These are phyloP conservation scores for Microctenopoma stevenorrisi DNA, from an alignment of 2,797 vertebrate genomes.

Conservation along the genomic window DNA sequence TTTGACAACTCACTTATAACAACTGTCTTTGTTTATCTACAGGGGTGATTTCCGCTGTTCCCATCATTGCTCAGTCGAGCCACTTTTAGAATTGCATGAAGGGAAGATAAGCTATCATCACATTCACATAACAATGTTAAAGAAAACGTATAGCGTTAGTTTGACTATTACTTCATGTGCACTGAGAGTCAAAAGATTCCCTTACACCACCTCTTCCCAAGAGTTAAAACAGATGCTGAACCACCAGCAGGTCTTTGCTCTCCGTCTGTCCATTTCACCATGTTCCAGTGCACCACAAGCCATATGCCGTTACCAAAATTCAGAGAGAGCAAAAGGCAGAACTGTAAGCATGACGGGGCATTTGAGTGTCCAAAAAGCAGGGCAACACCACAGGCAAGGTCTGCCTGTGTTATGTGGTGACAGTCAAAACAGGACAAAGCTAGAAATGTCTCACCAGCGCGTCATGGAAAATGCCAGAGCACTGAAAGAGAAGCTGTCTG, in stretches of 20 bases:
- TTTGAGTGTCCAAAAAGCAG: slow-evolving; percentile 52
- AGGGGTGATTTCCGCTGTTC: slow-evolving; percentile 25
- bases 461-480: slow-evolving; percentile 32
- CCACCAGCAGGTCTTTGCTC: slow-evolving; percentile 46
- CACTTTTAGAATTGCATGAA: background rate
- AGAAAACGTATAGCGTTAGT: background rate
- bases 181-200: background rate
- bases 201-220: slow-evolving; percentile 24
- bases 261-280: slow-evolving; percentile 45
- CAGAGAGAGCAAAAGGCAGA: slow-evolving; percentile 53
- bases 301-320: slow-evolving; percentile 35
- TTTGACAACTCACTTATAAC: slow-evolving; percentile 56
- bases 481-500: slow-evolving; percentile 8
- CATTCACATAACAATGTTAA: background rate
- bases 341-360: slow-evolving; percentile 56
- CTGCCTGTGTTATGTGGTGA: slow-evolving; percentile 48
- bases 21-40: slow-evolving; percentile 42
- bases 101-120: background rate
- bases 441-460: slow-evolving; percentile 28
- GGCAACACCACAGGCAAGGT: slow-evolving; percentile 68
- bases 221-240: slow-evolving; percentile 38
- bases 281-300: slow-evolving; percentile 58
- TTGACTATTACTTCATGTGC: background rate
- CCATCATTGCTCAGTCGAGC: slow-evolving; percentile 6
- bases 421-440: slow-evolving; percentile 49